A percentile compares a stretch with the other conserved stretches of the same genome.
phyloP scores from a whole-genome alignment of 2,888 invertebrate genomes.

The Boloria selene region DNA sequence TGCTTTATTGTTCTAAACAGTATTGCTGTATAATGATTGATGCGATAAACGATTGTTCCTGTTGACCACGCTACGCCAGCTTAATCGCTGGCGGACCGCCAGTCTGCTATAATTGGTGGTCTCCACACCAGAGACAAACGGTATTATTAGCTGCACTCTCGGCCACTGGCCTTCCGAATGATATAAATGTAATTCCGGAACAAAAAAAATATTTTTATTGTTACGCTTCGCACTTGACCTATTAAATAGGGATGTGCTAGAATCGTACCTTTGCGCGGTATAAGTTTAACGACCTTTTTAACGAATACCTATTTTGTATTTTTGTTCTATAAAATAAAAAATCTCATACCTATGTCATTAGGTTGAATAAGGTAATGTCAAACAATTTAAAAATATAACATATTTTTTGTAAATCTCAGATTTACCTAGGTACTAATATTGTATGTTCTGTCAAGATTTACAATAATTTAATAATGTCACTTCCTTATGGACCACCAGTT shows the following conservation, averaged over 20 bases:
- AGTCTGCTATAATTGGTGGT: constrained; percentile 95
- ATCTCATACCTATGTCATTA: too few relatives aligned
- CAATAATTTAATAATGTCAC: constrained; percentile 46
- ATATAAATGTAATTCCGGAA: constrained; percentile 57
- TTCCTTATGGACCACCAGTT: constrained; percentile 64
- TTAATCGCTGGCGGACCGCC: constrained; percentile 86
- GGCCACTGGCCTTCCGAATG: constrained; percentile 75
- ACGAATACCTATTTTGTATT: not conserved
- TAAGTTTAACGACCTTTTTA: constrained; percentile 55
- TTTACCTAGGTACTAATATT: not conserved
- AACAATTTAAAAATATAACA: not conserved
- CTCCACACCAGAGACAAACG: constrained; percentile 82
- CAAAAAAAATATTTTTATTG: constrained; percentile 55
- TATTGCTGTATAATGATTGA: constrained; percentile 57
- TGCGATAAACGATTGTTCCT: constrained; percentile 70
- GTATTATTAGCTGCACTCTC: constrained; percentile 85
- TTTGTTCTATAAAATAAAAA: not conserved
- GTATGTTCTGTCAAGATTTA: not conserved
- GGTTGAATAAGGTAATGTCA: not conserved
- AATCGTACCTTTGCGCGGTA: constrained; percentile 42
- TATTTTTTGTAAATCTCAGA: not conserved
- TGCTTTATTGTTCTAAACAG: constrained; percentile 24
- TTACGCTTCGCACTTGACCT: constrained; percentile 76
- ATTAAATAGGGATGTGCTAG: constrained; percentile 59
- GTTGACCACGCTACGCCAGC: constrained; percentile 62